Conservation (phyloP, 92 coral and sea anemone species). For the Epizoanthus rinbou region DNA sequence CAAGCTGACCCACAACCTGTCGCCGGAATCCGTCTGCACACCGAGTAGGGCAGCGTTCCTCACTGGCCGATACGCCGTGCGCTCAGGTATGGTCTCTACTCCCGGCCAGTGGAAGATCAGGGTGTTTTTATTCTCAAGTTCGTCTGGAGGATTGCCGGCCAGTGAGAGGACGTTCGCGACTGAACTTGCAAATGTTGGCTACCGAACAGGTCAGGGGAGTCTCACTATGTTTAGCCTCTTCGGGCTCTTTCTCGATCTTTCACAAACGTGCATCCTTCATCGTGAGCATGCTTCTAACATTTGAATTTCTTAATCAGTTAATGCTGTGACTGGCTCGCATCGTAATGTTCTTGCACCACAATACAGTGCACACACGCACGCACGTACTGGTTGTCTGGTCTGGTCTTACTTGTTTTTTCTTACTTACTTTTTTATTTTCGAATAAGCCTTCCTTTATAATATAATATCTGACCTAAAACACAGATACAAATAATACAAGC, state of each 20-base stretch:
- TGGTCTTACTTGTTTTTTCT: too few species aligned
- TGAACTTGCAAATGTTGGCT: conserved; percentile 43
- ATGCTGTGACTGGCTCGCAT: background rate
- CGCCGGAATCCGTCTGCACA: conserved; percentile 60
- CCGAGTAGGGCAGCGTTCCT: conserved; percentile 67
- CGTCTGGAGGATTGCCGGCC: conserved; percentile 55
- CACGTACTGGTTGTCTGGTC: too few species aligned
- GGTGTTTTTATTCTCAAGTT: conserved; percentile 42
- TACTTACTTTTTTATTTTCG: too few species aligned
- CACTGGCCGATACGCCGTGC: conserved; percentile 57
- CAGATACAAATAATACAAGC: too few species aligned
- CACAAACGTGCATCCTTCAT: background rate
- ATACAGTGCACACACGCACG: too few species aligned
- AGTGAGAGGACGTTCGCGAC: conserved; percentile 58
- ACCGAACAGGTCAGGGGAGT: conserved; percentile 51
- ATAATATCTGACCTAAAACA: too few species aligned
- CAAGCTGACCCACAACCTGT: conserved; percentile 51
- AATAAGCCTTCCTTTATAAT: too few species aligned
- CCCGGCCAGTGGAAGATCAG: conserved; percentile 39
- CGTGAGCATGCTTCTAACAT: background rate
- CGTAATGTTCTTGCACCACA: too few species aligned
- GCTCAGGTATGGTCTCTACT: conserved; percentile 54
- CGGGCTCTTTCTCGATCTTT: too few species aligned
- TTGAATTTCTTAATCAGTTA: background rate
- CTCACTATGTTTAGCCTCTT: too few species aligned